Conservation (phyloP, 2,888 invertebrate genomes). For the Oligia latruncula region DNA sequence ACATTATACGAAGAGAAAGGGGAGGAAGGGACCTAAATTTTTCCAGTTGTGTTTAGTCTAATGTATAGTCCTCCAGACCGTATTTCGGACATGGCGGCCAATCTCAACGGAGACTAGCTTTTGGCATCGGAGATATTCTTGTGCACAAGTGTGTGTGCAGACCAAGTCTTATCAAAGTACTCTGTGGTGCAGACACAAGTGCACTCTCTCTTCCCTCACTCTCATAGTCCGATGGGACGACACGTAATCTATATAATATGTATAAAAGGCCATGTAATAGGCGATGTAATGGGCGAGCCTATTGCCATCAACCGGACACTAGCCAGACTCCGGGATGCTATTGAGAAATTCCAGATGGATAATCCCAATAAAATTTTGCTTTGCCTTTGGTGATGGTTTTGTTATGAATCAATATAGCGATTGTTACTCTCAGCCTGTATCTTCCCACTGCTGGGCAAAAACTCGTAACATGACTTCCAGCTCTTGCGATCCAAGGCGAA, state of each 20-base stretch:
- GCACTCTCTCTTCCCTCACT: neutral
- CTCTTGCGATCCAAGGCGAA: neutral
- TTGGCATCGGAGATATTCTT: neutral
- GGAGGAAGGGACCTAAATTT: neutral
- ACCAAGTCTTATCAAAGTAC: too few species aligned
- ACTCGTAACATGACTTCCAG: too few species aligned
- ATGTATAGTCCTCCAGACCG: too few species aligned
- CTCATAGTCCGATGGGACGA: too few species aligned
- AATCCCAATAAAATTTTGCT: neutral
- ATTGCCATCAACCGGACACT: too few species aligned
- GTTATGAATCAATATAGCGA: neutral
- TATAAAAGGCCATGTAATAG: neutral
- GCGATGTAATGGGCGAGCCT: too few species aligned
- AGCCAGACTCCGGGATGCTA: too few species aligned
- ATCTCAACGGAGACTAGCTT: neutral
- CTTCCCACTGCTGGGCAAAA: neutral
- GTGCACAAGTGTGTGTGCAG: neutral
- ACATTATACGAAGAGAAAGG: too few species aligned
- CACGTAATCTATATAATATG: too few species aligned
- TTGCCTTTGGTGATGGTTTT: neutral
- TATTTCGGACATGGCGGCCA: neutral
- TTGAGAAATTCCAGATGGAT: neutral
- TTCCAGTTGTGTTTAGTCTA: neutral
- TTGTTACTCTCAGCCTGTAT: neutral
- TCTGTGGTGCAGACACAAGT: neutral